These are phyloP conservation scores for Camponotus floridanus DNA, from an alignment of 1,140 invertebrate species.

Conservation along the genomic window DNA sequence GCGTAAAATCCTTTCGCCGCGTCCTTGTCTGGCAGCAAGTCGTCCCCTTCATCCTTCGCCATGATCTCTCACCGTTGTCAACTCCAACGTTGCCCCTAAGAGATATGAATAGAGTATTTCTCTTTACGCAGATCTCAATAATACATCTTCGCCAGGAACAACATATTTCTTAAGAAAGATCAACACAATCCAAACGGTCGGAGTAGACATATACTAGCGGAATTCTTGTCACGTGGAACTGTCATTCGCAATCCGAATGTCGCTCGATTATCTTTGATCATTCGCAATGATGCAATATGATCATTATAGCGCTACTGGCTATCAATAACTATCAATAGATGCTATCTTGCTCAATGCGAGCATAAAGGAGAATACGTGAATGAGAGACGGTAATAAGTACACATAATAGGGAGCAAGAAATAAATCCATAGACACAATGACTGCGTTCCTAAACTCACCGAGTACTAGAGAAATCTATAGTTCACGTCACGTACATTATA, in stretches of 20 bases:
- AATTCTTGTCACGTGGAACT: constrained; percentile 35
- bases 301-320: too few relatives aligned
- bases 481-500: too few relatives aligned
- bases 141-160: neutral
- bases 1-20: constrained; percentile 98
- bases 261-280: too few relatives aligned
- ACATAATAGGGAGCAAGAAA: too few relatives aligned
- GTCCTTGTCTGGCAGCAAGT: constrained; percentile 94
- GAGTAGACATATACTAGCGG: neutral
- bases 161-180: neutral
- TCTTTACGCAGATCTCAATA: neutral
- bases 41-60: constrained; percentile 94
- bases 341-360: too few relatives aligned
- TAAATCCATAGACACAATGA: too few relatives aligned
- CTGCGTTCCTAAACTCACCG: too few relatives aligned
- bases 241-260: constrained; percentile 38
- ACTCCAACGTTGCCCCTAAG: constrained; percentile 13
- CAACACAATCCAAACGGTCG: neutral
- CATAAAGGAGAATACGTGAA: too few relatives aligned
- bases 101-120: neutral
- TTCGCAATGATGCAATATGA: too few relatives aligned
- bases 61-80: constrained; percentile 82
- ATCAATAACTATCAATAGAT: too few relatives aligned
- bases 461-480: too few relatives aligned
- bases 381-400: too few relatives aligned